Percentiles rank a stretch among this genome's conserved stretches.
Conservation (phyloP, 2,888 invertebrate genomes). For the Spatulosminthurus flaviceps region DNA sequence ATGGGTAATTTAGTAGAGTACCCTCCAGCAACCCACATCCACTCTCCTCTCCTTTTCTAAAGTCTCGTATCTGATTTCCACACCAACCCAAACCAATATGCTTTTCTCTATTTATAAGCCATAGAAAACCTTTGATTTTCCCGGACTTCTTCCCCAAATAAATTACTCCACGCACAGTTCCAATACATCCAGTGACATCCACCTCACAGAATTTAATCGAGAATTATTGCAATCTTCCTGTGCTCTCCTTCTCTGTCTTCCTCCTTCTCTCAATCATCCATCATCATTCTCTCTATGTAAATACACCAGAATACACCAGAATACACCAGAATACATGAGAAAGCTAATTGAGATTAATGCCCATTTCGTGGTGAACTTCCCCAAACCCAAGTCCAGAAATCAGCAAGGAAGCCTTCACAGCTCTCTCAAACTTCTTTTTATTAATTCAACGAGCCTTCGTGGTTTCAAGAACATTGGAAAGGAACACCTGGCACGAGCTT, state of each 20-base stretch:
- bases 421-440: too few relatives aligned
- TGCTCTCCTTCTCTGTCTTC: not conserved
- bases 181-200: not conserved
- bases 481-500: too few relatives aligned
- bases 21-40: slow-evolving; percentile 32
- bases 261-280: not conserved
- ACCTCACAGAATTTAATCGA: not conserved
- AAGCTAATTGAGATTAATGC: not conserved
- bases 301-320: too few relatives aligned
- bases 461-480: too few relatives aligned
- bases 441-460: too few relatives aligned
- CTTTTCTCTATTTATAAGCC: not conserved
- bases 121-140: not conserved
- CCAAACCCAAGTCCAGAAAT: not conserved
- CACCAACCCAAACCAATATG: not conserved
- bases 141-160: not conserved
- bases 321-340: too few relatives aligned
- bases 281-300: not conserved
- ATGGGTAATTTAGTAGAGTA: slow-evolving; percentile 47
- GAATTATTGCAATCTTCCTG: not conserved
- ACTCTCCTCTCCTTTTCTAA: not conserved
- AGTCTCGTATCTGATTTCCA: slow-evolving; percentile 3
- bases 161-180: not conserved
- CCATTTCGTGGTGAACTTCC: not conserved
- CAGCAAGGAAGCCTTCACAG: not conserved